phyloP scores from a whole-genome alignment of 2,113 vertebrate genomes.

The Terrapene triunguis region DNA sequence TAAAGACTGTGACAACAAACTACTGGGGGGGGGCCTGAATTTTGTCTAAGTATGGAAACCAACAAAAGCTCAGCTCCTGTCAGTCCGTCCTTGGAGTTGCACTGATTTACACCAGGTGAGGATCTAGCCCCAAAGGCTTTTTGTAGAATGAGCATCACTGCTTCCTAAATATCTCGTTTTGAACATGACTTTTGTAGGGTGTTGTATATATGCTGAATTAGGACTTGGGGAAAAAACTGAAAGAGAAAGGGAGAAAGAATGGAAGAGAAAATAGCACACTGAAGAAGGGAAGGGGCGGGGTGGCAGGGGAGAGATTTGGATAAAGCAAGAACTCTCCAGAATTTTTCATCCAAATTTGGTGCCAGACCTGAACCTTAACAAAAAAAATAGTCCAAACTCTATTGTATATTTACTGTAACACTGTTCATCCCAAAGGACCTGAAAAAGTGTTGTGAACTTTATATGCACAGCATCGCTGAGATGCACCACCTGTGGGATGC shows the following conservation, averaged over 20 bases:
- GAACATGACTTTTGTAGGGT: background rate
- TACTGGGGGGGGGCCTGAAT: background rate
- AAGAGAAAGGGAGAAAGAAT: background rate
- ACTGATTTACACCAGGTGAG: background rate
- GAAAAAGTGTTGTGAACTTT: background rate
- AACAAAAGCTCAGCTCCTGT: background rate
- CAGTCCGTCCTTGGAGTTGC: background rate
- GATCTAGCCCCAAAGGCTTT: background rate
- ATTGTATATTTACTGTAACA: background rate
- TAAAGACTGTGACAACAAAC: background rate
- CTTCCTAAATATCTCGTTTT: background rate
- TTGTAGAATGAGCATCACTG: background rate
- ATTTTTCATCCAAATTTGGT: background rate
- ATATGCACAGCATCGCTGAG: background rate
- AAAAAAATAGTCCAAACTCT: background rate
- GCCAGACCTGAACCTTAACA: background rate
- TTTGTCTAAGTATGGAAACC: background rate
- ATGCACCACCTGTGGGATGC: accelerated
- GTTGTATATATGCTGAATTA: background rate
- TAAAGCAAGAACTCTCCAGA: background rate
- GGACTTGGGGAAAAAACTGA: background rate
- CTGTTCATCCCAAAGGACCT: background rate
- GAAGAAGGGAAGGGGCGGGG: background rate
- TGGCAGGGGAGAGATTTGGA: background rate
- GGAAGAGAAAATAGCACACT: background rate